These are phyloP conservation scores for Ambastaia sidthimunki DNA, from an alignment of 2,797 vertebrate species.

Conservation along the genomic window DNA sequence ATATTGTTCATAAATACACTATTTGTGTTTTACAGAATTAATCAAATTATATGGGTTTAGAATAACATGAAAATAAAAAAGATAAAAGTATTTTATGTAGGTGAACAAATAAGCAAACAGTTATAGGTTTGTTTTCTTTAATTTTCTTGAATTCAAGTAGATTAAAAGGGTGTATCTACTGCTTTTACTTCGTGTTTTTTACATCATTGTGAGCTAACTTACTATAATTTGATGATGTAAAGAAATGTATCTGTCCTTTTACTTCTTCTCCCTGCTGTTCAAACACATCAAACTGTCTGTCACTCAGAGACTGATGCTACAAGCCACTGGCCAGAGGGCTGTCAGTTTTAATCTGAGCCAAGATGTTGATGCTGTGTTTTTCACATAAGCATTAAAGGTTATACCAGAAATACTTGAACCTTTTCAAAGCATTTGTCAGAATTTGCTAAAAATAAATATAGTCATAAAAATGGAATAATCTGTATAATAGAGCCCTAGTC, in stretches of 20 bases:
- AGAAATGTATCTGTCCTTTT: background rate
- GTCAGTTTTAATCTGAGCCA: constrained; percentile 11
- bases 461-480: background rate
- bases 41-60: background rate
- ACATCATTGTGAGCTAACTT: constrained; percentile 8
- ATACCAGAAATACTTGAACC: background rate
- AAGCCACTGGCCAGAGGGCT: constrained; percentile 33
- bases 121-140: background rate
- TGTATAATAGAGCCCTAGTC: background rate
- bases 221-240: background rate
- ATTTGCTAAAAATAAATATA: constrained; percentile 5
- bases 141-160: background rate
- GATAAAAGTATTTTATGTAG: background rate
- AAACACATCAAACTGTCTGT: constrained; percentile 39
- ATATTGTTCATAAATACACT: background rate
- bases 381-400: constrained; percentile 4
- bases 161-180: background rate
- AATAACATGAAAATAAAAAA: too few relatives aligned
- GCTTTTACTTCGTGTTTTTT: background rate
- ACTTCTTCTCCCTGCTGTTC: constrained; percentile 22
- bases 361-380: background rate
- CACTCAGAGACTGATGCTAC: constrained; percentile 34
- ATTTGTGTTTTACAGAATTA: background rate
- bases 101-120: background rate
- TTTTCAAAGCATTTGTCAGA: background rate